Percentiles rank a stretch among this genome's conserved stretches.
These are phyloP conservation scores for Penaeus monodon DNA, from an alignment of 2,888 invertebrate genomes.

Conservation along the genomic window DNA sequence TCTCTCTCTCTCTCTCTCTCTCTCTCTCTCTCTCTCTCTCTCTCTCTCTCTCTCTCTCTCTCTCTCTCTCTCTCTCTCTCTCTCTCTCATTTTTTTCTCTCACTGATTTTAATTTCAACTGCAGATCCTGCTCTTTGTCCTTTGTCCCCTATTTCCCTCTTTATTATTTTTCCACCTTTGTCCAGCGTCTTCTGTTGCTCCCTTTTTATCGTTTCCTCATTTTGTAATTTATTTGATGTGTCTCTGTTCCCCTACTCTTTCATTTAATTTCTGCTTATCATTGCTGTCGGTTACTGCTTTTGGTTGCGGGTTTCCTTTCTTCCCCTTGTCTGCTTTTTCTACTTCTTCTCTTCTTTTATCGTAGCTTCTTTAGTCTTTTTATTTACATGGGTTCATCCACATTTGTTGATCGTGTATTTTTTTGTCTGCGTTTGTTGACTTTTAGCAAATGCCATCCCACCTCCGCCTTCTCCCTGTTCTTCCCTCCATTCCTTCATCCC, in stretches of 20 bases:
- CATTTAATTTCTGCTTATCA: no score
- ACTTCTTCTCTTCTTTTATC: slow-evolving; percentile 3
- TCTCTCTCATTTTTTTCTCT: neutral
- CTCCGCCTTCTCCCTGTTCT: neutral
- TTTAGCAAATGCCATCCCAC: neutral
- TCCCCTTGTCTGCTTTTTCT: neutral
- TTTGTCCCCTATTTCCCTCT: slow-evolving; percentile 2
- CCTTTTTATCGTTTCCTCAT: neutral
- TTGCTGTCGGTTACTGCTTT: no score
- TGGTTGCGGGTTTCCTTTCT: neutral
- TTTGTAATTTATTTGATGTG: neutral
- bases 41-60: neutral
- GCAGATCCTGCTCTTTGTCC: neutral
- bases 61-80: neutral
- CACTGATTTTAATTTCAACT: neutral
- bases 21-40: neutral
- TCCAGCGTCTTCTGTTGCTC: neutral
- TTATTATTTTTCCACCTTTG: neutral
- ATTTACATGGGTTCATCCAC: neutral
- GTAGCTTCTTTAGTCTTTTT: neutral
- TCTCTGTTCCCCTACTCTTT: neutral
- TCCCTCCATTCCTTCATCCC: neutral
- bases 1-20: neutral
- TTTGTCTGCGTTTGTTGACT: neutral
- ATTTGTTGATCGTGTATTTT: neutral